Percentiles rank a stretch among this genome's conserved stretches.
phyloP scores from a whole-genome alignment of 1,140 invertebrate species.

The Drusus annulatus region DNA sequence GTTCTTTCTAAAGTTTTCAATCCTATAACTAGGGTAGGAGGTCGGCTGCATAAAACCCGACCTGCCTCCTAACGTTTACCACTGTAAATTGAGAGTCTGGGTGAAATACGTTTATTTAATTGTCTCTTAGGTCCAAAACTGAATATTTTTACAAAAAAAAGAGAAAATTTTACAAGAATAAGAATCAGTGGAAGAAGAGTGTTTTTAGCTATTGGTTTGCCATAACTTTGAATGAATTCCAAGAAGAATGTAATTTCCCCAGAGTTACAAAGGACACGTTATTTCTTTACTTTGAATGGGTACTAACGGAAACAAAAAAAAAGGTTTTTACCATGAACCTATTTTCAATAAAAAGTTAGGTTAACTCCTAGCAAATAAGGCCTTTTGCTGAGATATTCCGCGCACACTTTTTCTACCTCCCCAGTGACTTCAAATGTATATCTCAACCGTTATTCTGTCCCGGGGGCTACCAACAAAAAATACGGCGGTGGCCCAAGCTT shows the following conservation, averaged over 20 bases:
- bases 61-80: too few species aligned
- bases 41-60: too few species aligned
- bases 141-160: too few species aligned
- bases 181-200: too few species aligned
- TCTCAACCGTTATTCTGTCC: constrained; percentile 35
- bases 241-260: background rate
- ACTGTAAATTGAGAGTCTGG: too few species aligned
- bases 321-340: background rate
- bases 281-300: background rate
- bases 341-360: constrained; percentile 32
- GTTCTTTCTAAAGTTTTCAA: too few species aligned
- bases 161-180: too few species aligned
- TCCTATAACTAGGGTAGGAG: too few species aligned
- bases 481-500: constrained; percentile 33
- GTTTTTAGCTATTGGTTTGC: too few species aligned
- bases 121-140: too few species aligned
- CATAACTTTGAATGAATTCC: too few species aligned
- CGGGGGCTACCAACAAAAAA: constrained; percentile 32
- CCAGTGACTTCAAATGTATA: constrained; percentile 45
- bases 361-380: constrained; percentile 21
- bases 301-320: background rate
- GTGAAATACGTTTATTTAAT: too few species aligned
- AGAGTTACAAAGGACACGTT: background rate
- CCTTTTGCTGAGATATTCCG: constrained; percentile 37
- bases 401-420: constrained; percentile 35